These are phyloP conservation scores for Turritopsis rubra DNA, from an alignment of 30 jellyfish, hydroid and myxozoan species.

Conservation along the genomic window DNA sequence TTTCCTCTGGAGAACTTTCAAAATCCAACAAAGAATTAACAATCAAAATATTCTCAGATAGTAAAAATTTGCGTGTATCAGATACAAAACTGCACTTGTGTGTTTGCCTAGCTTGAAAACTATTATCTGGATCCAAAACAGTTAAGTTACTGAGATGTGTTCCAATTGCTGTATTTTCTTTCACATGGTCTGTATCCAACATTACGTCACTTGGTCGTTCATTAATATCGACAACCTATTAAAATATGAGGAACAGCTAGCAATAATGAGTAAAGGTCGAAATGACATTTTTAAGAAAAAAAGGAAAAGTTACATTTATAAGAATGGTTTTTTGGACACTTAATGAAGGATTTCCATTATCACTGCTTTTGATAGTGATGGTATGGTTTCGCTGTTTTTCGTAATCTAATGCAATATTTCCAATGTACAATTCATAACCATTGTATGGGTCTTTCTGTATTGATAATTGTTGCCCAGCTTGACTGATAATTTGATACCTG, in stretches of 20 bases:
- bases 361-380: constrained; percentile 34
- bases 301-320: constrained; percentile 18
- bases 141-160: constrained; percentile 48
- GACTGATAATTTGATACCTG: constrained; percentile 56
- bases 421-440: constrained; percentile 47
- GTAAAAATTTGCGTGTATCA: neutral
- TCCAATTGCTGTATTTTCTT: constrained; percentile 53
- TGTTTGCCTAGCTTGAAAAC: neutral
- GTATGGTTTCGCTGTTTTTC: constrained; percentile 36
- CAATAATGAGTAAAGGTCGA: neutral
- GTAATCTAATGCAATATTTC: constrained; percentile 53
- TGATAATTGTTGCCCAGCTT: constrained; percentile 26
- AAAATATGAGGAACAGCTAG: neutral
- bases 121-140: constrained; percentile 75
- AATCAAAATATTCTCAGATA: neutral
- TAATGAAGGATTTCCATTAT: constrained; percentile 65
- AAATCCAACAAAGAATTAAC: neutral
- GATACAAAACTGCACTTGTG: constrained; percentile 32
- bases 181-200: constrained; percentile 28
- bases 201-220: constrained; percentile 66
- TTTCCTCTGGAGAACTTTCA: neutral
- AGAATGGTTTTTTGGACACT: constrained; percentile 31
- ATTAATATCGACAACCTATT: constrained; percentile 57
- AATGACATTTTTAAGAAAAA: too few relatives aligned
- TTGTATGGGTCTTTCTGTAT: constrained; percentile 13